These are phyloP conservation scores for Diloba caeruleocephala DNA, from an alignment of 2,888 invertebrate genomes.

Conservation along the genomic window DNA sequence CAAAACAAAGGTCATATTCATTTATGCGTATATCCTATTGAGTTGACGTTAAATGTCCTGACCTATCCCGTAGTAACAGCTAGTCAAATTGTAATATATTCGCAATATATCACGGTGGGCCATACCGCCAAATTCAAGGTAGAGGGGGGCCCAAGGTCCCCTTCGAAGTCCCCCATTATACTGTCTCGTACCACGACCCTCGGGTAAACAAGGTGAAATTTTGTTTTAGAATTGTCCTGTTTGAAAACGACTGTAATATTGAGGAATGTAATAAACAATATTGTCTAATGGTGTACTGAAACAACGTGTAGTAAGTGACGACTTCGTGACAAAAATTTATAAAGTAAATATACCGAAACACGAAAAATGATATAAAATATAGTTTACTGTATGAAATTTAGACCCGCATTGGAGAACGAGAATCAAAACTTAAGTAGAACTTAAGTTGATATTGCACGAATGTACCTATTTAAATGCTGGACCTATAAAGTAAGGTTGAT, in stretches of 20 bases:
- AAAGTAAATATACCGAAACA: no score
- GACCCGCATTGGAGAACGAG: no score
- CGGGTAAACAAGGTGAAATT: constrained; percentile 2
- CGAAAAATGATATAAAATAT: no score
- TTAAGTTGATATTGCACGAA: no score
- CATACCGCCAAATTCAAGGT: constrained; percentile 51
- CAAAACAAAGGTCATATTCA: constrained; percentile 21
- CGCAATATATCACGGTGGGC: constrained; percentile 62
- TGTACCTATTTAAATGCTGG: no score
- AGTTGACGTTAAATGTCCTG: constrained; percentile 5
- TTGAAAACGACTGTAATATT: neutral
- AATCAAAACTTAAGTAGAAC: no score
- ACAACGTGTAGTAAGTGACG: no score
- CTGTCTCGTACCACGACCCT: constrained; percentile 38
- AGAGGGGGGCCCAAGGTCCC: constrained; percentile 69
- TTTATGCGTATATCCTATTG: constrained; percentile 18
- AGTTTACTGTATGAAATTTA: no score
- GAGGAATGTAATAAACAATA: no score
- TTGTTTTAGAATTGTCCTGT: neutral
- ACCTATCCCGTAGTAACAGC: constrained; percentile 36
- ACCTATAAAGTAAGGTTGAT: no score
- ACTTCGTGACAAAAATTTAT: no score
- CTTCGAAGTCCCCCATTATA: constrained; percentile 55
- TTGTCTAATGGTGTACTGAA: no score
- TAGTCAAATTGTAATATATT: constrained; percentile 55